These are phyloP conservation scores for Champsocephalus gunnari DNA, from an alignment of 2,797 vertebrate species.

Conservation along the genomic window DNA sequence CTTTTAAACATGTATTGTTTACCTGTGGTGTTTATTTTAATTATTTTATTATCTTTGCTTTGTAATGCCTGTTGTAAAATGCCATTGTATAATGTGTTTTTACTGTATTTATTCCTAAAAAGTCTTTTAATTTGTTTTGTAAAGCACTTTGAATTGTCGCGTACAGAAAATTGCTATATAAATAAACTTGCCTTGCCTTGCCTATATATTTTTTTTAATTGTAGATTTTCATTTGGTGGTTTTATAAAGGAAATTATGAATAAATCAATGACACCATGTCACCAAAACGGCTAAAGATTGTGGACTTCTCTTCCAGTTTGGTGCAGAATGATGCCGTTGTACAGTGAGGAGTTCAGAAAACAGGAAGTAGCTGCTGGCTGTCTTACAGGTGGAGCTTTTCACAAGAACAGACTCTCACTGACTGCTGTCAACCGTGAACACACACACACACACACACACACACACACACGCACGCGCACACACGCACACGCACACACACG, in stretches of 20 bases:
- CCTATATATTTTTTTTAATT: too few species aligned
- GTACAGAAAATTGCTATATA: too few species aligned
- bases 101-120: too few species aligned
- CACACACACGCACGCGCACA: slow-evolving; percentile 17
- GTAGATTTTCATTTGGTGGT: too few species aligned
- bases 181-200: too few species aligned
- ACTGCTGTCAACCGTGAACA: slow-evolving; percentile 3
- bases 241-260: neutral
- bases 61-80: too few species aligned
- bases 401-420: slow-evolving; percentile 16
- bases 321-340: neutral
- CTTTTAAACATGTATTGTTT: too few species aligned
- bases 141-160: too few species aligned
- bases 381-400: slow-evolving; percentile 48
- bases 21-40: too few species aligned
- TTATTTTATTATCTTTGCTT: too few species aligned
- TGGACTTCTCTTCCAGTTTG: neutral
- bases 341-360: neutral
- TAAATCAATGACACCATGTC: neutral
- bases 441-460: slow-evolving; percentile 9
- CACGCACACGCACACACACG: neutral
- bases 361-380: slow-evolving; percentile 31
- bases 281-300: neutral
- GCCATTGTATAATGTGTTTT: too few species aligned
- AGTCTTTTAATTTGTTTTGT: too few species aligned